phyloP scores from a whole-genome alignment of 2,797 vertebrate species.

The Oophaga sylvatica region DNA sequence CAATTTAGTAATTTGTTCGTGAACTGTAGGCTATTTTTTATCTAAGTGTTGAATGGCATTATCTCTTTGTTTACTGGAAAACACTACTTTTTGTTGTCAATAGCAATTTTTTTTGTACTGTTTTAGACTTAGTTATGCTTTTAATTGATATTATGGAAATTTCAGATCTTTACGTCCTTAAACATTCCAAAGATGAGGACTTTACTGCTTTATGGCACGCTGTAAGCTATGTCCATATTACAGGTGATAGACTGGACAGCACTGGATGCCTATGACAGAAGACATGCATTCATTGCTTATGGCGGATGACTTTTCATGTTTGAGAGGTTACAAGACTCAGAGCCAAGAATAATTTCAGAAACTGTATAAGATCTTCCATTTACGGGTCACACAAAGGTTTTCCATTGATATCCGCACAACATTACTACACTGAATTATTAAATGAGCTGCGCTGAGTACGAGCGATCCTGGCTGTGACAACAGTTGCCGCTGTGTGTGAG shows the following conservation, averaged over 20 bases:
- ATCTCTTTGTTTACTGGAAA: not conserved
- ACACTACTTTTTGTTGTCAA: no score
- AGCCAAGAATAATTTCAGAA: not conserved
- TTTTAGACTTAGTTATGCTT: no score
- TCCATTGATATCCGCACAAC: not conserved
- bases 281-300: not conserved
- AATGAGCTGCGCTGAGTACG: conserved; percentile 17
- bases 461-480: conserved; percentile 35
- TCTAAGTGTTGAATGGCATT: no score
- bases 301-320: not conserved
- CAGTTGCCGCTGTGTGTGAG: conserved; percentile 37
- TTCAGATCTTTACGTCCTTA: not conserved
- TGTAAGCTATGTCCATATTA: not conserved
- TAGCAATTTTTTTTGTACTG: no score
- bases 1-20: no score
- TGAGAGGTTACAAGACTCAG: not conserved
- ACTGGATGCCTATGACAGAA: not conserved
- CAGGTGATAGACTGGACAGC: not conserved
- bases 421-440: not conserved
- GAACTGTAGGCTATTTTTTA: no score
- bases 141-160: no score
- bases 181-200: not conserved
- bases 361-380: not conserved
- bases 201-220: not conserved
- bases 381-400: not conserved